Evolutionary conservation across 1,140 invertebrate species (phyloP), one percentile per base, ranked within the genome.

Genomic region (Zaprionus vittiger): DNA sequence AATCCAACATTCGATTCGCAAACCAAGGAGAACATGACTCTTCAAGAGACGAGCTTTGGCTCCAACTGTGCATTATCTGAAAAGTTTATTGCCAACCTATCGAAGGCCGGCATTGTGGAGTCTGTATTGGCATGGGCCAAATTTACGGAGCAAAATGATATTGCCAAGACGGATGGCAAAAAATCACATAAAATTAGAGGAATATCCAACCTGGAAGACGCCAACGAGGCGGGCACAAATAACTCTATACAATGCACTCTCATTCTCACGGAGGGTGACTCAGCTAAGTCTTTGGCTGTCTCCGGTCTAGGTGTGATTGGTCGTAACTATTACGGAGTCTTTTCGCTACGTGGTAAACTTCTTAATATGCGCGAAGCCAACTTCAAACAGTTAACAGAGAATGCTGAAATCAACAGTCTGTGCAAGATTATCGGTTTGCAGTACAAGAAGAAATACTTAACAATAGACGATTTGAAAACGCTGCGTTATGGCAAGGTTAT

Each of bases 1-100:
- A 99, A 99, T 95, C 99, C 99, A 28, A 97, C 98, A 14, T 99
- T 99, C 94, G 99, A 99, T 94, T 99, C 99, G 0, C 99, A 99
- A 94, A 99, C 99, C 2, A 99, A 99, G 94, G 98, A 99, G 91
- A 97, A 98, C 81, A 99, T 99, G 99, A 99, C 99, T 1, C 94
- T 99, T 12, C 98, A 99, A 93, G 93, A 95, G 0, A 99, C 99
- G 93, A 97, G 94, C 86, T 99, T 99, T 94, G 99, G 99, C 34
- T 99, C 99, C 0, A 99, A 98, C 93, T 99, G 98, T 91, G 92
- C 90, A 44, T 93, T 99, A 3, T 95, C 95, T 1, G 99, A 99
- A 5, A 99, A 99, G 92, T 99, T 99, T 91, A 95, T 98, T 54
- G 93, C 79, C 1, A 91, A 93, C 70, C 95, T 97, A 1, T 94